Conservation (phyloP, 1,140 invertebrate species). For the Nasonia longicornis region DNA sequence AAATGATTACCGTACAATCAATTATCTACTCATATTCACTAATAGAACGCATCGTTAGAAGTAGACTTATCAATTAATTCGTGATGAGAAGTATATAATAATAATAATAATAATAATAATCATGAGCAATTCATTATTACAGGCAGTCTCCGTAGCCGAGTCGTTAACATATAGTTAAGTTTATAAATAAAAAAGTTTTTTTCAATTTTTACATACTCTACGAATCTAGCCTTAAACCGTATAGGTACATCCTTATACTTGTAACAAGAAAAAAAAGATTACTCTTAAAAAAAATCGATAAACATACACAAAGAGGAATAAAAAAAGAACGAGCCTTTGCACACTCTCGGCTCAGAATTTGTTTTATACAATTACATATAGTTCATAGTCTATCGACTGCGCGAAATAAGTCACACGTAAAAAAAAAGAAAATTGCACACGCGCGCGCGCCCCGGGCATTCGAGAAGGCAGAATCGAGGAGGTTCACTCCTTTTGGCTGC, state of each 20-base stretch:
- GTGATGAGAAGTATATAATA: background rate
- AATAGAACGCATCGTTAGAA: background rate
- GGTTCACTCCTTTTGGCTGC: constrained; percentile 26
- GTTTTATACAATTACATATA: constrained; percentile 9
- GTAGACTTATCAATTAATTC: constrained; percentile 25
- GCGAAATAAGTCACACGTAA: background rate
- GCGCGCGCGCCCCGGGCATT: background rate
- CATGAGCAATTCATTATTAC: constrained; percentile 4
- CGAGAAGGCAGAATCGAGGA: constrained; percentile 19
- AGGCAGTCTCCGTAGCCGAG: constrained; percentile 28
- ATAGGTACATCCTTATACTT: constrained; percentile 9
- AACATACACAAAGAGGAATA: background rate
- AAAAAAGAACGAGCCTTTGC: background rate
- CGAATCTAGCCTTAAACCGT: constrained; percentile 20
- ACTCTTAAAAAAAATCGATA: background rate
- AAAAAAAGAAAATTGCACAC: constrained; percentile 4
- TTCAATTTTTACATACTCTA: constrained; percentile 25
- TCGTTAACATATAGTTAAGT: constrained; percentile 5
- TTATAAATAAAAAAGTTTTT: constrained; percentile 11
- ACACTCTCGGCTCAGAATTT: background rate
- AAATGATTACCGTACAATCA: background rate
- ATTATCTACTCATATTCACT: background rate
- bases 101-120: background rate
- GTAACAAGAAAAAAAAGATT: background rate
- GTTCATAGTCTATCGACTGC: background rate